These are phyloP conservation scores for Tachysurus vachellii DNA, from an alignment of 2,113 vertebrate species.

Conservation along the genomic window DNA sequence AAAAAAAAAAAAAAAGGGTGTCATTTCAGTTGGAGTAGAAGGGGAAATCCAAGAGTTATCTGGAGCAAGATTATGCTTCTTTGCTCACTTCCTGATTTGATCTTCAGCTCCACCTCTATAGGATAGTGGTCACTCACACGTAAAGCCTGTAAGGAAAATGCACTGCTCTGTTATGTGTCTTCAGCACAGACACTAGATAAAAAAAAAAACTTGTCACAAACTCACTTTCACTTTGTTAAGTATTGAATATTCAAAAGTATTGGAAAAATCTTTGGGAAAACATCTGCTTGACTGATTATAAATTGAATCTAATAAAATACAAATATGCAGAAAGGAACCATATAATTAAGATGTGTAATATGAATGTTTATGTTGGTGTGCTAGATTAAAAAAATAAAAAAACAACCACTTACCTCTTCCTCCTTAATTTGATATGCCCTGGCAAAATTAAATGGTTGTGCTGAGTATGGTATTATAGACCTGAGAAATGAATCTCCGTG, in stretches of 20 bases:
- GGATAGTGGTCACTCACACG: constrained; percentile 86
- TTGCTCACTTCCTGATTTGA: background rate
- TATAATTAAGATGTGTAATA: background rate
- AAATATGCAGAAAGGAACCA: background rate
- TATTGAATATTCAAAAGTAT: background rate
- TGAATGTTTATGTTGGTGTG: background rate
- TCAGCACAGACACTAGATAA: background rate
- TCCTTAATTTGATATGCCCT: constrained; percentile 62
- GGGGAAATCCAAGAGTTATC: constrained; percentile 18
- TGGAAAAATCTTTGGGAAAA: background rate
- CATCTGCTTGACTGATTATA: background rate
- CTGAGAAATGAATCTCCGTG: constrained; percentile 63
- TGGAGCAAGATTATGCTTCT: background rate
- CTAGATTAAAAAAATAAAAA: background rate
- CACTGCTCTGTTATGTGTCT: background rate
- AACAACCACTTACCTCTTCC: constrained; percentile 60
- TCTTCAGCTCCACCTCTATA: constrained; percentile 75
- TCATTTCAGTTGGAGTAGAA: constrained; percentile 20
- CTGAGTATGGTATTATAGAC: constrained; percentile 69
- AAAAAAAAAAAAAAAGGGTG: too few relatives aligned
- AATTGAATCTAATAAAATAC: background rate
- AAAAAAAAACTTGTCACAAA: background rate
- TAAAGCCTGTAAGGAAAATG: constrained; percentile 69
- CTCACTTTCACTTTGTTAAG: background rate
- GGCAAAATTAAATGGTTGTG: constrained; percentile 70